phyloP scores from a whole-genome alignment of 1,140 invertebrate species.

The Triops longicaudatus region DNA sequence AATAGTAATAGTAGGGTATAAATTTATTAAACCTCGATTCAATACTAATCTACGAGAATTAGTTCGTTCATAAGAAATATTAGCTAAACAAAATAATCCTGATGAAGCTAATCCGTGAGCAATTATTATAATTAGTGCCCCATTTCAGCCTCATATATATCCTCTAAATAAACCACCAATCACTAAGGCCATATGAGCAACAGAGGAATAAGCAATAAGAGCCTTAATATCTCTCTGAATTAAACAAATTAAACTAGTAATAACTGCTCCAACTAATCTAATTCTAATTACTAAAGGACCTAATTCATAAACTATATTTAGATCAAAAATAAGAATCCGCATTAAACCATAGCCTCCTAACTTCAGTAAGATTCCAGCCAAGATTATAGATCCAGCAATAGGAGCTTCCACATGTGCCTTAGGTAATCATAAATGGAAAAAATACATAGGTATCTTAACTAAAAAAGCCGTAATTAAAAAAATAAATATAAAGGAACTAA shows the following conservation, averaged over 20 bases:
- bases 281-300: conserved; percentile 44
- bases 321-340: conserved; percentile 44
- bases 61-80: conserved; percentile 51
- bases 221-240: conserved; percentile 51
- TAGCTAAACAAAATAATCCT: conserved; percentile 56
- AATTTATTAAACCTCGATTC: conserved; percentile 39
- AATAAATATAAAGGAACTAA: conserved; percentile 45
- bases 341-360: conserved; percentile 55
- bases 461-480: conserved; percentile 51
- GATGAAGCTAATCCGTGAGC: conserved; percentile 54
- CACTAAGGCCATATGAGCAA: conserved; percentile 50
- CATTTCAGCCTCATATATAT: conserved; percentile 41
- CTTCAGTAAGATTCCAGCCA: conserved; percentile 58
- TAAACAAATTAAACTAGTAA: conserved; percentile 51
- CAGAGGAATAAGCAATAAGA: conserved; percentile 54
- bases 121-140: conserved; percentile 51
- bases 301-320: conserved; percentile 40
- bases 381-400: conserved; percentile 58
- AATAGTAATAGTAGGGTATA: conserved; percentile 40
- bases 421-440: conserved; percentile 58
- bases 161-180: conserved; percentile 44
- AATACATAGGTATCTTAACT: conserved; percentile 59
- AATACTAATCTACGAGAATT: conserved; percentile 40
- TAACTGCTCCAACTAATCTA: conserved; percentile 46
- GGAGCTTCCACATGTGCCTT: conserved; percentile 64